Percentiles rank a stretch among this genome's conserved stretches.
These are phyloP conservation scores for Sesia apiformis DNA, from an alignment of 2,888 invertebrate genomes.

Conservation along the genomic window DNA sequence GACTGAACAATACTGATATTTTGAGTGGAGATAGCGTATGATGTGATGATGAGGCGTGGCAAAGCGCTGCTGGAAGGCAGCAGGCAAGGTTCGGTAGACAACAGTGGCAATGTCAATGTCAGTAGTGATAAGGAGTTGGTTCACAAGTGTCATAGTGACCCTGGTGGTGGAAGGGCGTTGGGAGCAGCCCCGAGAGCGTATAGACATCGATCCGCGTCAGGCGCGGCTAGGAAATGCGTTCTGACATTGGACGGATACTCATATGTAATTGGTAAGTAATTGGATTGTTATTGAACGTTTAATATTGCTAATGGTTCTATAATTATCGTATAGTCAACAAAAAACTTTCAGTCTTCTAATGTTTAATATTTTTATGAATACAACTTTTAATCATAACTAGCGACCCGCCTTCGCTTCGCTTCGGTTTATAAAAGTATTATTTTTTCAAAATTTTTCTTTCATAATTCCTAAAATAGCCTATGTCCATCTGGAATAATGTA, in stretches of 20 bases:
- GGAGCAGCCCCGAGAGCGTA: conserved; percentile 49
- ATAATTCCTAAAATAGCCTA: too few species aligned
- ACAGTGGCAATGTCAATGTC: conserved; percentile 43
- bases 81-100: conserved; percentile 66
- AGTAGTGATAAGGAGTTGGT: conserved; percentile 76
- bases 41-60: conserved; percentile 67
- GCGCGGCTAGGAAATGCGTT: conserved; percentile 84
- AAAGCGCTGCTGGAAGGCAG: conserved; percentile 64
- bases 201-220: conserved; percentile 63
- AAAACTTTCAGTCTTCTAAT: too few species aligned
- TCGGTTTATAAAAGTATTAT: too few species aligned
- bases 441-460: too few species aligned
- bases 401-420: too few species aligned
- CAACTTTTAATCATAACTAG: too few species aligned
- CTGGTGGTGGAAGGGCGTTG: conserved; percentile 69
- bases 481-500: too few species aligned
- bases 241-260: conserved; percentile 90
- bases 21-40: conserved; percentile 48
- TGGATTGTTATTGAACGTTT: background rate
- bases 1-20: conserved; percentile 7
- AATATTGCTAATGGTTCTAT: too few species aligned
- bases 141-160: conserved; percentile 80
- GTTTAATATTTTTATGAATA: too few species aligned
- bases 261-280: conserved; percentile 87
- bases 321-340: too few species aligned